Conservation (phyloP, 2,888 invertebrate species). For the Xanthostigma xanthostigma region DNA sequence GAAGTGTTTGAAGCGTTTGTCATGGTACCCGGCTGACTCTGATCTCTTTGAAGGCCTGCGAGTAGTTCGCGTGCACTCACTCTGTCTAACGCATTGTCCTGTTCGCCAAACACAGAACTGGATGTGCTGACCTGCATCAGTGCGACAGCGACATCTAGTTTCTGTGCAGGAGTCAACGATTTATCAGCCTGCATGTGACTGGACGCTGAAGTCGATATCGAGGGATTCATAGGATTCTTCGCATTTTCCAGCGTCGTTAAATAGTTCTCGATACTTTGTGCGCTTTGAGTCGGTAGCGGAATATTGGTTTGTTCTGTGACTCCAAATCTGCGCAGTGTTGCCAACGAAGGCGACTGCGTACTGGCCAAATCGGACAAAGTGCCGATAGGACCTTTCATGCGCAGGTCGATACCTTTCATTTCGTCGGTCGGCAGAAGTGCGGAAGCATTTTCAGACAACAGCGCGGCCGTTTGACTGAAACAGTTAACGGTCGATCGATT, state of each 20-base stretch:
- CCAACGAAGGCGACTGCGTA: slow-evolving; percentile 38
- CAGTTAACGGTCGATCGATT: slow-evolving; percentile 7
- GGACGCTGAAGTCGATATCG: too few species aligned
- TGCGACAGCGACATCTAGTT: slow-evolving; percentile 8
- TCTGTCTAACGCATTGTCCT: background rate
- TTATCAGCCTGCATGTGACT: too few species aligned
- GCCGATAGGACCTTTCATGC: slow-evolving; percentile 46
- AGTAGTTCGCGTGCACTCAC: slow-evolving; percentile 1
- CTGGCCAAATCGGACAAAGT: slow-evolving; percentile 32
- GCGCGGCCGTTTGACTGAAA: too few species aligned
- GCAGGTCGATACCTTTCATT: slow-evolving; percentile 46
- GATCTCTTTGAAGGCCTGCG: too few species aligned
- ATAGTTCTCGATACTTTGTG: slow-evolving; percentile 42
- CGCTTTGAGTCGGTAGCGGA: slow-evolving; percentile 38
- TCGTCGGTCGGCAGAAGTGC: slow-evolving; percentile 23
- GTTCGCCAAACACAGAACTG: background rate
- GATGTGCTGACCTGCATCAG: background rate
- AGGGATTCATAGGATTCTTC: background rate
- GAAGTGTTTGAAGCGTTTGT: background rate
- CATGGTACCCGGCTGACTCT: background rate
- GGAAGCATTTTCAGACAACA: background rate
- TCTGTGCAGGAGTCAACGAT: too few species aligned
- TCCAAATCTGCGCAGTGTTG: slow-evolving; percentile 33
- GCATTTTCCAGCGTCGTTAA: slow-evolving; percentile 34
- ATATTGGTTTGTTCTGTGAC: slow-evolving; percentile 28